These are phyloP conservation scores for Trachelus troglodyta DNA, from an alignment of 2,888 invertebrate genomes.

Conservation along the genomic window DNA sequence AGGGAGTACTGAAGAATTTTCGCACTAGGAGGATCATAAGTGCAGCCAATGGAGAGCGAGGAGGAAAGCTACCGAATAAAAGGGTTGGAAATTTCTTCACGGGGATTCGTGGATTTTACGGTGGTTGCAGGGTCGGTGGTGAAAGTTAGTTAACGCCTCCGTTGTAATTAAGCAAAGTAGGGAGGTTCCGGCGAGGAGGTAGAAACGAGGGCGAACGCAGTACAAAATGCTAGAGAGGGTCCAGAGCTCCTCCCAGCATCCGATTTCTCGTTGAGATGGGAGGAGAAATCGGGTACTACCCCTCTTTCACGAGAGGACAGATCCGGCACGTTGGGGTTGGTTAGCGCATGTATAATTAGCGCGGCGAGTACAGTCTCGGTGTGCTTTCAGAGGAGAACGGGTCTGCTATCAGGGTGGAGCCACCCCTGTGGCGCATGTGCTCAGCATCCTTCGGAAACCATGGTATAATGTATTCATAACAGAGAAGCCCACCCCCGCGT, in stretches of 20 bases:
- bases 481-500: conserved; percentile 33
- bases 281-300: not conserved
- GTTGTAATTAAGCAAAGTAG: conserved; percentile 62
- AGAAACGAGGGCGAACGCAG: conserved; percentile 28
- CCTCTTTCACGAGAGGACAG: conserved; percentile 29
- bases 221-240: conserved; percentile 26
- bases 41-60: not conserved
- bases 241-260: conserved; percentile 50
- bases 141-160: conserved; percentile 63
- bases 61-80: not conserved
- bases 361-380: conserved; percentile 27
- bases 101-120: not conserved
- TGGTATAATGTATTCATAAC: conserved; percentile 64
- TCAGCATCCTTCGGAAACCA: conserved; percentile 55
- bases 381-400: conserved; percentile 18
- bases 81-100: not conserved
- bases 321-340: conserved; percentile 43
- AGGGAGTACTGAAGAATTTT: not conserved
- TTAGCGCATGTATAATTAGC: conserved; percentile 64
- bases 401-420: conserved; percentile 54
- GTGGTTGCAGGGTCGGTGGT: conserved; percentile 11
- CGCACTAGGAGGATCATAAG: not conserved
- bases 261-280: conserved; percentile 13
- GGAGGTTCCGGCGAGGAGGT: conserved; percentile 34
- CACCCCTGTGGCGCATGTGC: conserved; percentile 60